These are phyloP conservation scores for Spicauda simplicius DNA, from an alignment of 2,888 invertebrate genomes.

Conservation along the genomic window DNA sequence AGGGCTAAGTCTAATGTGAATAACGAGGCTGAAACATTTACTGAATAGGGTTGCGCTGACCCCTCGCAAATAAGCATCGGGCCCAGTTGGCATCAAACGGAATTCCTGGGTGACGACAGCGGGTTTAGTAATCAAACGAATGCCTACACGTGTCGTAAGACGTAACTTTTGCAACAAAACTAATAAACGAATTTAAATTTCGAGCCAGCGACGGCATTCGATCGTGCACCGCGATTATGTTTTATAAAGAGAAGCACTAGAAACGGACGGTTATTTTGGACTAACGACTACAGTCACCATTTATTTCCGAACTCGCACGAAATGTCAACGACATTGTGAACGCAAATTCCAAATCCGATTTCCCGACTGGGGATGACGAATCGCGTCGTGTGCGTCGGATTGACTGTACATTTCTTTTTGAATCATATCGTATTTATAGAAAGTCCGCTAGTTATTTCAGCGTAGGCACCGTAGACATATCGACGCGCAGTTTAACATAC, in stretches of 20 bases:
- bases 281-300: slow-evolving; percentile 29
- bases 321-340: slow-evolving; percentile 76
- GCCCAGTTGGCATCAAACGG: slow-evolving; percentile 61
- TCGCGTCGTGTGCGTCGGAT: slow-evolving; percentile 69
- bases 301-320: slow-evolving; percentile 57
- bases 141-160: slow-evolving; percentile 33
- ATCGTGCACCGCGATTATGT: slow-evolving; percentile 12
- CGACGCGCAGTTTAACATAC: slow-evolving; percentile 56
- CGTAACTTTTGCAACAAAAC: slow-evolving; percentile 35
- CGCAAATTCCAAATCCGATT: slow-evolving; percentile 68
- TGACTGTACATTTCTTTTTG: slow-evolving; percentile 60
- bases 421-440: slow-evolving; percentile 58
- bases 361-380: slow-evolving; percentile 68
- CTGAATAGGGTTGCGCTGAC: slow-evolving; percentile 68
- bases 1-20: slow-evolving; percentile 74
- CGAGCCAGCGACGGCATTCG: slow-evolving; percentile 12
- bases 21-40: slow-evolving; percentile 73
- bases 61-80: slow-evolving; percentile 56
- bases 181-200: slow-evolving; percentile 30
- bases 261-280: slow-evolving; percentile 23
- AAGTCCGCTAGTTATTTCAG: slow-evolving; percentile 55
- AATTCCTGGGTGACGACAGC: slow-evolving; percentile 45
- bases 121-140: slow-evolving; percentile 44
- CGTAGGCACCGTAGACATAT: slow-evolving; percentile 58
- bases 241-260: slow-evolving; percentile 22